phyloP scores from a whole-genome alignment of 2,888 invertebrate genomes.

The Sericinus montela region DNA sequence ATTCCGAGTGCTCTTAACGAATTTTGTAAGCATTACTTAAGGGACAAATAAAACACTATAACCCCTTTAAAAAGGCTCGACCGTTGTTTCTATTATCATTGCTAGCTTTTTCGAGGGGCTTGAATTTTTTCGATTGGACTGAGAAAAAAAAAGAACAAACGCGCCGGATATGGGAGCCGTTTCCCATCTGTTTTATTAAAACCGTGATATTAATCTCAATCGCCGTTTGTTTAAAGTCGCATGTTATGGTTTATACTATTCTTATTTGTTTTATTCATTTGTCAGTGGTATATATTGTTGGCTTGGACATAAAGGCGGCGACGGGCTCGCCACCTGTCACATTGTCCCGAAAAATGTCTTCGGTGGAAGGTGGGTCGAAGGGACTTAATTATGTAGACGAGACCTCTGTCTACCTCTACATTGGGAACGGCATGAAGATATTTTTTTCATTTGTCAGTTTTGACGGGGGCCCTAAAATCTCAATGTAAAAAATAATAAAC shows the following conservation, averaged over 20 bases:
- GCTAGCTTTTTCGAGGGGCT: slow-evolving; percentile 63
- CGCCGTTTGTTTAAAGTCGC: slow-evolving; percentile 42
- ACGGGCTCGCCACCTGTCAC: too few relatives aligned
- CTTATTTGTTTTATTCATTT: too few relatives aligned
- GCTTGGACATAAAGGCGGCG: too few relatives aligned
- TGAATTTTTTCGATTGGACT: slow-evolving; percentile 45
- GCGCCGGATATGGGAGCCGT: slow-evolving; percentile 65
- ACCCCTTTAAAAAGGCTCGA: slow-evolving; percentile 58
- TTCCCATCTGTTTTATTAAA: slow-evolving; percentile 75
- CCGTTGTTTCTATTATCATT: slow-evolving; percentile 75
- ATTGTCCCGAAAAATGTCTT: too few relatives aligned
- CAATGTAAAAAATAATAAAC: too few relatives aligned
- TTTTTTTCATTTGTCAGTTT: too few relatives aligned
- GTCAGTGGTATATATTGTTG: too few relatives aligned
- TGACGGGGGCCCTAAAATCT: too few relatives aligned
- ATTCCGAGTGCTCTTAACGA: slow-evolving; percentile 50
- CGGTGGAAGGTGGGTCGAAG: too few relatives aligned
- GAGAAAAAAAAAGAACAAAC: slow-evolving; percentile 58
- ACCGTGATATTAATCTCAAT: slow-evolving; percentile 69
- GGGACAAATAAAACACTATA: slow-evolving; percentile 66
- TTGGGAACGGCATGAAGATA: too few relatives aligned
- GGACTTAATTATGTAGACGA: too few relatives aligned
- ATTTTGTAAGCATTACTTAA: slow-evolving; percentile 40
- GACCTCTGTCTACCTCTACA: too few relatives aligned
- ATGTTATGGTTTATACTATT: slow-evolving; percentile 16